These are phyloP conservation scores for Probaryconus sp. DNA, from an alignment of 1,140 invertebrate genomes.

Conservation along the genomic window DNA sequence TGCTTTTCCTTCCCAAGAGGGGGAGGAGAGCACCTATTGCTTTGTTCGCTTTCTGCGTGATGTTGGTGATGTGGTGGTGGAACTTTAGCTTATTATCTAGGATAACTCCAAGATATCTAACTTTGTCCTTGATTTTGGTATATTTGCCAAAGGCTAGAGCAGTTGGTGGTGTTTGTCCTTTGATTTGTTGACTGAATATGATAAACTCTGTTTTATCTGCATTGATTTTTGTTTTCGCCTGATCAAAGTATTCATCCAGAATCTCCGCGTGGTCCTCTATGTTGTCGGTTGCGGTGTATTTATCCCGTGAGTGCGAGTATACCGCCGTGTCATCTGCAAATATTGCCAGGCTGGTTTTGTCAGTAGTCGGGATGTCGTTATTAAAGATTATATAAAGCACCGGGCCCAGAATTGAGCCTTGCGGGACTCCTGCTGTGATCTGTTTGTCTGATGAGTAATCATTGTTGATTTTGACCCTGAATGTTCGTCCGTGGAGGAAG, in stretches of 20 bases:
- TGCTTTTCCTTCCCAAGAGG: constrained; percentile 45
- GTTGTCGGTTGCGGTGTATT: constrained; percentile 17
- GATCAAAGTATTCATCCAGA: constrained; percentile 24
- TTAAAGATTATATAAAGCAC: constrained; percentile 8
- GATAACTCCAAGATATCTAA: constrained; percentile 62
- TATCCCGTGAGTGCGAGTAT: constrained; percentile 32
- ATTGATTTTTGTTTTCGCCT: constrained; percentile 62
- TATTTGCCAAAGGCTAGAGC: neutral
- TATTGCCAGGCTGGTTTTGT: neutral
- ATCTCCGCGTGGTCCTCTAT: constrained; percentile 28
- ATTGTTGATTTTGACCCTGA: constrained; percentile 5
- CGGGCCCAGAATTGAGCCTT: constrained; percentile 13
- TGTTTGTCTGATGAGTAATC: neutral
- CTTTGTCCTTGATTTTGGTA: constrained; percentile 3
- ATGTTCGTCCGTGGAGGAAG: constrained; percentile 7
- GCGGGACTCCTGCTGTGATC: constrained; percentile 25
- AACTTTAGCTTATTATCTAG: constrained; percentile 58
- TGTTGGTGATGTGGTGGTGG: constrained; percentile 39
- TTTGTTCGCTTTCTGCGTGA: constrained; percentile 41
- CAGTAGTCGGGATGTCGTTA: constrained; percentile 1
- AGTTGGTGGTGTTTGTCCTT: neutral
- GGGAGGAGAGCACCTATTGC: constrained; percentile 47
- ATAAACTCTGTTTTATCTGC: constrained; percentile 55
- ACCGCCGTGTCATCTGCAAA: constrained; percentile 22
- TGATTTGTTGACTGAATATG: too few species aligned